Base-by-base conservation (phyloP, 2,113 vertebrate genomes). In the Petroica traversi region DNA sequence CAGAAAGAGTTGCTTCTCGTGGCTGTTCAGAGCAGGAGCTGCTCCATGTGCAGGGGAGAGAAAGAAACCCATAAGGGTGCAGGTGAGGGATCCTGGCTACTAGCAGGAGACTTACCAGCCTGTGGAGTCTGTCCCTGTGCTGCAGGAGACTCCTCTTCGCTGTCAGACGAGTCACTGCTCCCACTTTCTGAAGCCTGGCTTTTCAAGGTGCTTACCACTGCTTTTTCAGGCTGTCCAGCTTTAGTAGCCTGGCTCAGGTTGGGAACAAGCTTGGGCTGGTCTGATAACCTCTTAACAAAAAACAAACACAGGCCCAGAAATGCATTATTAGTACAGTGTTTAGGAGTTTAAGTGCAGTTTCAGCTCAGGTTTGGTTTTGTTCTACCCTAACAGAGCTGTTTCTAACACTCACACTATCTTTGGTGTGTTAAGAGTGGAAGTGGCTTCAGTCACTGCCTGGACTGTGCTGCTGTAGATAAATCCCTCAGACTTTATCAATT, bases 121-220 rank as follows among this genome's bases (percentile, higher is more conserved):
- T 59, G 71, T 1, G 22, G 25, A 78, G 74, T 48, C 29, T 54
- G 82, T 31, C 38, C 54, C 54, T 95, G 97, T 20, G 93, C 84
- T 0, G 38, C 88, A 2, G 97, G 91, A 33, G 94, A 26, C 68
- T 93, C 88, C 46, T 97, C 95, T 84, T 98, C 97, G 2, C 97
- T 98, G 85, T 97, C 97, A 25, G 98, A 98, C 0, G 95, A 97
- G 86, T 95, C 97, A 77, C 89, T 95, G 88, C 96, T 97, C 45
- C 11, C 88, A 7, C 79, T 95, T 81, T 83, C 95, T 1, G 94
- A 97, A 64, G 36, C 91, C 67, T 41, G 95, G 95, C 73, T 93
- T 88, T 97, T 97, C 96, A 79, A 89, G 87, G 84, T 54, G 76
- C 75, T 90, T 26, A 85, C 95, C 55, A 46, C 58, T 71, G 91